Conservation (phyloP, 2,888 invertebrate genomes). For the Criorhina ranunculi region DNA sequence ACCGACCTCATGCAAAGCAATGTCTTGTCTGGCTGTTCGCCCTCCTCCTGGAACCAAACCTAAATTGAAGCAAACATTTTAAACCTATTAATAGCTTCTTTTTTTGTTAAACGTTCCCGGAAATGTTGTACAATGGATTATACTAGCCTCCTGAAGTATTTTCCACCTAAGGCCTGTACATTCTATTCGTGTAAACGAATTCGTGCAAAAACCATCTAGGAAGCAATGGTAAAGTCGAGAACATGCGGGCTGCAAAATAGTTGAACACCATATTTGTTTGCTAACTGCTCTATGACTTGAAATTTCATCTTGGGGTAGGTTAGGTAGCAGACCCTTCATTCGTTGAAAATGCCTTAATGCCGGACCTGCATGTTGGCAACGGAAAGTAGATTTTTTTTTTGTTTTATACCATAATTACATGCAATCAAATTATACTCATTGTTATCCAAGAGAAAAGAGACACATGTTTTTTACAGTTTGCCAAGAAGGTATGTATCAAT, state of each 20-base stretch:
- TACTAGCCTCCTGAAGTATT: not conserved
- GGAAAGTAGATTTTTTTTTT: slow-evolving; percentile 10
- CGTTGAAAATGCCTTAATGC: not conserved
- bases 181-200: not conserved
- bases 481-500: slow-evolving; percentile 40
- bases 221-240: not conserved
- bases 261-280: no score
- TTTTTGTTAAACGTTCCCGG: slow-evolving; percentile 24
- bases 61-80: slow-evolving; percentile 3
- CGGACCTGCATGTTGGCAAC: slow-evolving; percentile 31
- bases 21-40: slow-evolving; percentile 3
- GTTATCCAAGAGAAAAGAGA: slow-evolving; percentile 17
- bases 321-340: slow-evolving; percentile 11
- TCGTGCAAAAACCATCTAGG: not conserved
- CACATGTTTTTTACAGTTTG: slow-evolving; percentile 1
- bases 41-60: slow-evolving; percentile 3
- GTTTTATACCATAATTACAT: slow-evolving; percentile 19
- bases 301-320: slow-evolving; percentile 55
- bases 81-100: slow-evolving; percentile 39
- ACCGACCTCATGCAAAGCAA: slow-evolving; percentile 36
- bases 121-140: slow-evolving; percentile 27
- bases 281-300: slow-evolving; percentile 9
- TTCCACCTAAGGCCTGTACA: not conserved
- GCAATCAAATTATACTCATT: slow-evolving; percentile 26
- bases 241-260: not conserved